These are phyloP conservation scores for Ectemnius lituratus DNA, from an alignment of 2,888 invertebrate genomes.

Conservation along the genomic window DNA sequence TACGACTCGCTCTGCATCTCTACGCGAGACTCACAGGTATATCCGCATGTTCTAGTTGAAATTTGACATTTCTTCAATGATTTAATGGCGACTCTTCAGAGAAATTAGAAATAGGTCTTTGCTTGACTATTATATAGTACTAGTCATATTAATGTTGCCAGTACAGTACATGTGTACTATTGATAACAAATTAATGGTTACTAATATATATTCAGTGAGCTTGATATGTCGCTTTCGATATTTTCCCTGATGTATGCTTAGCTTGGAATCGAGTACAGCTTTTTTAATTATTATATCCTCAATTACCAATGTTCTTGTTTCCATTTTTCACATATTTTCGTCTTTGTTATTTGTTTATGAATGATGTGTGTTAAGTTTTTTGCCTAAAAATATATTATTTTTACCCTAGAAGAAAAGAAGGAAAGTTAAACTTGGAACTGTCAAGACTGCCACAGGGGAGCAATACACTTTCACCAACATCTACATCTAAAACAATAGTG, in stretches of 20 bases:
- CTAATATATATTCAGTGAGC: conserved; percentile 33
- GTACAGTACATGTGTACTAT: conserved; percentile 2
- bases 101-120: conserved; percentile 43
- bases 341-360: conserved; percentile 11
- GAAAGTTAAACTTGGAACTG: conserved; percentile 75
- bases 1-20: conserved; percentile 82
- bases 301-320: conserved; percentile 15
- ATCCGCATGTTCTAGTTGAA: conserved; percentile 60
- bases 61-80: neutral
- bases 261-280: conserved; percentile 25
- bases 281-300: conserved; percentile 17
- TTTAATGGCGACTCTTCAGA: conserved; percentile 42
- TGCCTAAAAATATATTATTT: conserved; percentile 48
- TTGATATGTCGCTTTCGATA: conserved; percentile 25
- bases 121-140: conserved; percentile 18
- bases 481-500: conserved; percentile 69
- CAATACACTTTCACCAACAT: conserved; percentile 71
- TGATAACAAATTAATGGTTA: conserved; percentile 13
- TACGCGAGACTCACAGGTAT: conserved; percentile 79
- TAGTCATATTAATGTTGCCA: neutral
- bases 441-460: conserved; percentile 74
- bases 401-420: conserved; percentile 73
- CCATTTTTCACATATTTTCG: neutral
- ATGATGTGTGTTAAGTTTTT: conserved; percentile 13
- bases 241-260: conserved; percentile 17